Base-by-base conservation (phyloP, 2,888 invertebrate species). In the Trachelus iudaicus region DNA sequence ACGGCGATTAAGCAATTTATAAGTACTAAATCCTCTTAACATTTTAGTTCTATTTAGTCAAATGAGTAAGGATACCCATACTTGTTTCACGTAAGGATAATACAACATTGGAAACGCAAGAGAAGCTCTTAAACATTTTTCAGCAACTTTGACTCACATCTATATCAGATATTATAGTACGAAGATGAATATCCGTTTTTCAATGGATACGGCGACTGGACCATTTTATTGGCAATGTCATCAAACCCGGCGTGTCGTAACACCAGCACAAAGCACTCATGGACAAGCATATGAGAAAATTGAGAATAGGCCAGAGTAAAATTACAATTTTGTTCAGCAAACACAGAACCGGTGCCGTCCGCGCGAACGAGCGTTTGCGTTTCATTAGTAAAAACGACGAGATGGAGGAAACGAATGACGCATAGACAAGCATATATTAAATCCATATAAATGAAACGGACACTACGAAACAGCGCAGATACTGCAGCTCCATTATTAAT, bases 1-100 rank as follows among this genome's bases (percentile, higher is more conserved):
- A 83, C 87, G 84, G 85, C 87, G 89, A 89, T 90, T 89, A 89
- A 89, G 86, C 87, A 85, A 87, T 89, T 89, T 86, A 87, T 82
- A 86, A 87, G 86, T 76, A 79, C 82, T 78, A 83, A 77, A 77
- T 77, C 73, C 76, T 68, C 69, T 73, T 73, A 56, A 75, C 37
- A 40, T 56, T 71, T 40, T 69, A 40, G 23, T 23, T 40, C 40
- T 15, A 23, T 40, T 40, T 9, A 40, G 40, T 23, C 1, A 40
- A 23, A 40, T 40, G 23, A 1, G 6, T 23, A 15, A 23, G 9
- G 23, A 40, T 6, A 40, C 15, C 40, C 15, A 23, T 1, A 40
- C 6, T 4, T 15, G 40, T 40, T 40, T 40, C 23, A 1, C 6
- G 23, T 23, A 40, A 23, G 23, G 1, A 23, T 23, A 40, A 40